Evolutionary conservation across 2,888 invertebrate genomes (phyloP).

Genomic region (Poecilus cupreus): DNA sequence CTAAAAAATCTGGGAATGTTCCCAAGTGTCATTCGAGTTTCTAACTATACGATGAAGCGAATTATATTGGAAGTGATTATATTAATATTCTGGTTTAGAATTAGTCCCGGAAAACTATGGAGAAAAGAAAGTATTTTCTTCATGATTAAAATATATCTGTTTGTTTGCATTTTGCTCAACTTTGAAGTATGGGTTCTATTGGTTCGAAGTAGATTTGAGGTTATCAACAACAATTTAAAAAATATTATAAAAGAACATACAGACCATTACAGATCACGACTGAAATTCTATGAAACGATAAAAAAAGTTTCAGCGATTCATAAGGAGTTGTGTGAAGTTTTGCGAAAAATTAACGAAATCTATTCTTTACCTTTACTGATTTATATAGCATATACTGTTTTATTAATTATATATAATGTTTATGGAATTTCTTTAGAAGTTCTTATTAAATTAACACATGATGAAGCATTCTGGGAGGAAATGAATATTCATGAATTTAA

Average conservation of each 20-base stretch:
- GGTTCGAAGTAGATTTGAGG: background rate
- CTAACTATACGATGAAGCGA: no score
- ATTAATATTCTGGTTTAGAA: no score
- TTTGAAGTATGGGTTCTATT: background rate
- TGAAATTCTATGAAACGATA: background rate
- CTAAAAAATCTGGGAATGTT: no score
- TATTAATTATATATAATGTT: background rate
- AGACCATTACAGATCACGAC: background rate
- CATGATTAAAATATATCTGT: no score
- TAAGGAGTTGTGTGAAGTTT: background rate
- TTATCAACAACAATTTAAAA: background rate
- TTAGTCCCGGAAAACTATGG: no score
- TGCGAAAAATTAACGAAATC: background rate
- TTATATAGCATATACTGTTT: background rate
- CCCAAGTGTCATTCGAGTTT: no score
- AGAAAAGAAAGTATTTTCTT: no score
- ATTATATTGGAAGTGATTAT: no score
- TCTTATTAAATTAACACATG: no score
- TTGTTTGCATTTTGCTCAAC: background rate
- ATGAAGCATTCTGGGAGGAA: no score
- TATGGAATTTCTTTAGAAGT: background rate
- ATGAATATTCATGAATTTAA: no score
- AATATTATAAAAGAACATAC: background rate
- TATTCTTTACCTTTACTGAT: background rate
- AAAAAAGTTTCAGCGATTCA: background rate